A percentile compares a stretch with the other conserved stretches of the same genome.
phyloP scores from a whole-genome alignment of 1,140 invertebrate genomes.

The Drosophila persimilis region DNA sequence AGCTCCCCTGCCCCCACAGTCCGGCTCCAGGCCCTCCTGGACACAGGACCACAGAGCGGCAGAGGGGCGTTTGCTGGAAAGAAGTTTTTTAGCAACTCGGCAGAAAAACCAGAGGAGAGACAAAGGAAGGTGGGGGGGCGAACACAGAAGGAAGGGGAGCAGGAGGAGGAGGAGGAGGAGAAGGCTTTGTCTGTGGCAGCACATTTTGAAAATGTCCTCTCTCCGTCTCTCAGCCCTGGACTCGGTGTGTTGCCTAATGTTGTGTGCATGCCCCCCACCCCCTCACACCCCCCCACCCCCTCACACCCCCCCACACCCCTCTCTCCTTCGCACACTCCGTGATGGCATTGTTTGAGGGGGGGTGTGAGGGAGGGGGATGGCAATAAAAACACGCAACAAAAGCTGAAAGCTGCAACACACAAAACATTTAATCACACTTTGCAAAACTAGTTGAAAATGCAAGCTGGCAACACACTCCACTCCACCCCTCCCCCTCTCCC shows the following conservation, averaged over 20 bases:
- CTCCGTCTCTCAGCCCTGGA: constrained; percentile 17
- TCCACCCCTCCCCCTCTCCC: no score
- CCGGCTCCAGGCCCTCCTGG: background rate
- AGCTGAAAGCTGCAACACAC: constrained; percentile 66
- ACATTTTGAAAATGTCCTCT: constrained; percentile 66
- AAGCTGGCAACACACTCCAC: constrained; percentile 34
- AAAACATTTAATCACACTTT: constrained; percentile 79
- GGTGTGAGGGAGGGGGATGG: constrained; percentile 19
- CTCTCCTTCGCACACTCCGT: background rate
- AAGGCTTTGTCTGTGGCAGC: constrained; percentile 70
- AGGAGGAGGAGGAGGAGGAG: background rate
- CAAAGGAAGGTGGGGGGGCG: constrained; percentile 21
- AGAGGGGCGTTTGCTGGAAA: constrained; percentile 68
- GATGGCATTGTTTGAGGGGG: constrained; percentile 38
- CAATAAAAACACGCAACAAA: constrained; percentile 79
- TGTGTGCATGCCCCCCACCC: constrained; percentile 46
- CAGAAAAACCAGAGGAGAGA: constrained; percentile 60
- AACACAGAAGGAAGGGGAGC: background rate
- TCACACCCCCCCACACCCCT: constrained; percentile 6
- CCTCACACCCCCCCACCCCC: constrained; percentile 3
- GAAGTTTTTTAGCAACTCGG: constrained; percentile 80
- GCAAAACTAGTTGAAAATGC: constrained; percentile 66
- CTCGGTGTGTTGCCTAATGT: constrained; percentile 58
- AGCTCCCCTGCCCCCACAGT: background rate
- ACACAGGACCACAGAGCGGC: constrained; percentile 49